Evolutionary conservation across 1,140 invertebrate species (phyloP), one percentile per base, ranked within the genome.

Genomic region (Mactra quadrangularis): DNA sequence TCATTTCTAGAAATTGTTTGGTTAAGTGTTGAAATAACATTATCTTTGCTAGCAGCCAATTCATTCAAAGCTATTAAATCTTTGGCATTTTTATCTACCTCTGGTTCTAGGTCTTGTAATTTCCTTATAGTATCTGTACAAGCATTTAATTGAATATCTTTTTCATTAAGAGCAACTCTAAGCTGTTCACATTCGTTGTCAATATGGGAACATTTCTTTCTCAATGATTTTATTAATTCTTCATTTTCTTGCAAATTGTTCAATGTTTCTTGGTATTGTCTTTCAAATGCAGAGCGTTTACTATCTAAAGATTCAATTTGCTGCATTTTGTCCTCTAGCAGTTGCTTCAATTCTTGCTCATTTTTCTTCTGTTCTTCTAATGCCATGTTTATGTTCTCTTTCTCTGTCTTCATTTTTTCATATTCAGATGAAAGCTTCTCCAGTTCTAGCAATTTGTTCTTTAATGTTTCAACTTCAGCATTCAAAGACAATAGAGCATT

Each of bases 181-280:
- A 72, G 55, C 17, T 78, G 59, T 59, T 74, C 53, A 33, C 15
- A 55, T n/a, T 83, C 59, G 19, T 81, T 11, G 0, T 55, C 29
- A n/a, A 52, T 62, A 59, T 79, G 50, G 22, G 17, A 33, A 64
- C 45, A 82, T 41, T 33, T 74, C 50, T 76, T 82, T 64, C 68
- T 82, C 66, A 71, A 66, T 60, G 53, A 27, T 62, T 27, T 17
- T 41, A 71, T 27, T 25, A 33, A 52, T 15, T 64, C 66, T 17
- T 72, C 62, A 55, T 50, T 70, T 13, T 68, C 55, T n/a, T 83
- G 29, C 50, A 75, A n/a, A 29, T 68, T 22, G 0, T 25, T 27
- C n/a, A 52, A 31, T n/a, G 38, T 62, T 66, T 71, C 38, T 45
- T 70, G 29, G 71, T 62, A 62, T 22, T 84, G 41, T 45, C 27